Evolutionary conservation across 2,888 invertebrate species (phyloP).

Genomic region (Drosophila mayaguana): DNA sequence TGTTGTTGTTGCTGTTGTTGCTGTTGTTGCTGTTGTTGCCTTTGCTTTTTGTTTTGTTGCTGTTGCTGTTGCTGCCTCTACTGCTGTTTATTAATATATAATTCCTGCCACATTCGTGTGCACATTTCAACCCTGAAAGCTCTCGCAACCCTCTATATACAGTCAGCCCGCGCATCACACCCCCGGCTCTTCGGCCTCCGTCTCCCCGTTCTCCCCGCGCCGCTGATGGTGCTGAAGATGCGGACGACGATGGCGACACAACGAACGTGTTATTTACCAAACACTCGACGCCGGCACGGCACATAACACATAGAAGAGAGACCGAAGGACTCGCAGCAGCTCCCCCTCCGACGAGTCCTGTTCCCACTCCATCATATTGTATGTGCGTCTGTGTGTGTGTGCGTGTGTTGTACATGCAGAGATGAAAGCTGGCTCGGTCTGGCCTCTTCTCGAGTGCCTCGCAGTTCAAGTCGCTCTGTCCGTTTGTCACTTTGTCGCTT

Average conservation of each 20-base stretch:
- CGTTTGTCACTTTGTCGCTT: conserved; percentile 21
- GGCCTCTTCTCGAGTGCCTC: conserved; percentile 20
- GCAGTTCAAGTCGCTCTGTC: conserved; percentile 37
- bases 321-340: conserved; percentile 23
- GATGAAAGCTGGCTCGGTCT: conserved; percentile 12
- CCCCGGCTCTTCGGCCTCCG: no score
- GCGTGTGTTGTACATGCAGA: conserved; percentile 14
- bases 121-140: conserved; percentile 73
- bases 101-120: conserved; percentile 49
- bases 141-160: conserved; percentile 64
- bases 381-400: background rate
- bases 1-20: conserved; percentile 36
- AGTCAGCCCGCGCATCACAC: conserved; percentile 11
- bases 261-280: conserved; percentile 84
- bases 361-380: conserved; percentile 2
- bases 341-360: background rate
- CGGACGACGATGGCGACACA: conserved; percentile 75
- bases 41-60: conserved; percentile 36
- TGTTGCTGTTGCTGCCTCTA: conserved; percentile 22
- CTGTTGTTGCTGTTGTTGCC: conserved; percentile 35
- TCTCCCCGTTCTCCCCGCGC: background rate
- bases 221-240: conserved; percentile 58
- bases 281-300: conserved; percentile 79
- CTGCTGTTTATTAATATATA: conserved; percentile 73
- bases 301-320: conserved; percentile 65